Conservation (phyloP, 1,140 invertebrate species). For the Pygmarrhopalites habei region DNA sequence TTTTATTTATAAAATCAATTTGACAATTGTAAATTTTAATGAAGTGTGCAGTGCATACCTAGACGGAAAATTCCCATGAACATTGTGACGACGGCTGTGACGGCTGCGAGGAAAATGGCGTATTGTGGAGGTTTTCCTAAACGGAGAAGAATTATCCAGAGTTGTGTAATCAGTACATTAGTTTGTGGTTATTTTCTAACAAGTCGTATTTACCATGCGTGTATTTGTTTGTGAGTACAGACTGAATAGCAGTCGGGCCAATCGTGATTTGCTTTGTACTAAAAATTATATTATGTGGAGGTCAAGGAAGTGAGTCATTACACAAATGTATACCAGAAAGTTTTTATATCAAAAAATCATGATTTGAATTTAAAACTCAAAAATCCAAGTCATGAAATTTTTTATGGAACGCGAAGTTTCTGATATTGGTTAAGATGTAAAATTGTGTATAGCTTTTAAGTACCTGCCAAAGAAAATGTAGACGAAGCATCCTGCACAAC, state of each 20-base stretch:
- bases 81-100: constrained; percentile 68
- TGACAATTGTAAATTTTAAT: background rate
- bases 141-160: too few species aligned
- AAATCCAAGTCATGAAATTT: too few species aligned
- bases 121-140: constrained; percentile 59
- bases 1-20: background rate
- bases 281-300: too few species aligned
- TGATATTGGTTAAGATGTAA: too few species aligned
- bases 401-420: too few species aligned
- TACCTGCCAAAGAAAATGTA: constrained; percentile 74
- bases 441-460: too few species aligned
- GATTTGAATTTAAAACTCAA: too few species aligned
- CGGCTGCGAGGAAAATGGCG: constrained; percentile 68
- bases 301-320: too few species aligned
- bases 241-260: constrained; percentile 61
- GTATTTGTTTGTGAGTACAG: constrained; percentile 55
- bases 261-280: constrained; percentile 66
- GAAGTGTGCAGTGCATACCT: constrained; percentile 48
- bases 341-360: too few species aligned
- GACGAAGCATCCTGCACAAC: constrained; percentile 71
- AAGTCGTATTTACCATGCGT: too few species aligned
- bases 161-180: constrained; percentile 46
- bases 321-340: too few species aligned
- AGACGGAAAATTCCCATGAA: constrained; percentile 76
- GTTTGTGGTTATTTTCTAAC: constrained; percentile 31